Conservation (phyloP, 2,888 invertebrate species). For the Zelleria hepariella region DNA sequence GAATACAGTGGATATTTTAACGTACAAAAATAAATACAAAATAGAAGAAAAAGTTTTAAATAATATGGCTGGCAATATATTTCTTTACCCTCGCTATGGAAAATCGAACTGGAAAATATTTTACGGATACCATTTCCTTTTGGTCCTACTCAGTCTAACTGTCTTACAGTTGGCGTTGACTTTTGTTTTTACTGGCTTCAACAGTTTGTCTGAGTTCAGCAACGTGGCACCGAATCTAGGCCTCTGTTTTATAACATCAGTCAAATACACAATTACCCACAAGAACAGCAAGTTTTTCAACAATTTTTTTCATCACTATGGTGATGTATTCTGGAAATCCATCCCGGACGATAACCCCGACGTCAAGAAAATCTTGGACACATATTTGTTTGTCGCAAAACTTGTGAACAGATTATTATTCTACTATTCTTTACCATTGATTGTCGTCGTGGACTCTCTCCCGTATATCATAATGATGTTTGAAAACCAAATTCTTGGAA, state of each 20-base stretch:
- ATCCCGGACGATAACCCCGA: constrained; percentile 22
- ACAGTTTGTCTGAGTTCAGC: constrained; percentile 42
- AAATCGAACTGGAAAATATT: constrained; percentile 23
- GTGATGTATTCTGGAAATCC: constrained; percentile 33
- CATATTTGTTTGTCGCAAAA: constrained; percentile 27
- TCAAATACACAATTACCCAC: constrained; percentile 40
- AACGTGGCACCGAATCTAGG: constrained; percentile 52
- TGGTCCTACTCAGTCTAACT: constrained; percentile 28
- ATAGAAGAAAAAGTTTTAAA: constrained; percentile 28
- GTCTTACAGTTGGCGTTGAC: constrained; percentile 33
- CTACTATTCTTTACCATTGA: constrained; percentile 33
- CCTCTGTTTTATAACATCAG: constrained; percentile 37
- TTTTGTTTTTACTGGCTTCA: constrained; percentile 28
- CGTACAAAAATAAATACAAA: background rate
- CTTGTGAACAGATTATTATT: constrained; percentile 33
- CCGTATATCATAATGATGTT: constrained; percentile 48
- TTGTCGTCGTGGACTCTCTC: constrained; percentile 34
- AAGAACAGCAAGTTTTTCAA: constrained; percentile 31
- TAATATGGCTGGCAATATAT: constrained; percentile 32
- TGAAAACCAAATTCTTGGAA: constrained; percentile 27
- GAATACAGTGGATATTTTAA: background rate
- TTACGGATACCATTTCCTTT: constrained; percentile 25
- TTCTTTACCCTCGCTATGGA: constrained; percentile 39
- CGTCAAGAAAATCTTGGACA: constrained; percentile 28
- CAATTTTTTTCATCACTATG: constrained; percentile 36